Base-by-base conservation (phyloP, 2,888 invertebrate genomes). In the Smittia sp. region DNA sequence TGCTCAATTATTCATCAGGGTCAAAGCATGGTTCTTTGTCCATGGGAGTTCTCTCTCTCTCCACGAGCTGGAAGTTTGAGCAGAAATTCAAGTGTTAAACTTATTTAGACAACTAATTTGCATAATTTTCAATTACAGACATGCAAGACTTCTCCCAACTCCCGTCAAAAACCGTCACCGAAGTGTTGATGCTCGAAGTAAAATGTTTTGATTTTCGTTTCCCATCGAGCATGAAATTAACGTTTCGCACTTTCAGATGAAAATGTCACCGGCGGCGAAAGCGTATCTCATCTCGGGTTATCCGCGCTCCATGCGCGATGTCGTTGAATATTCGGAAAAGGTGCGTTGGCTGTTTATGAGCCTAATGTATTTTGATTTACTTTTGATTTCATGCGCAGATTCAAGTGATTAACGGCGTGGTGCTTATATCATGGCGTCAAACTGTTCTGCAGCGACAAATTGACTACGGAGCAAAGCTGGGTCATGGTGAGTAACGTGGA, bases 311-410 rank as follows among this genome's bases (percentile, higher is more conserved):
- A 94, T 94, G 93, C 85, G 94, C 75, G 95, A 95, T 80, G 93
- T 94, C 13, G 94, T 94, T 0, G 94, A 94, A 80, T 95, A 94
- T 80, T 90, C 93, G 0, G 93, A 94, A 80, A 94, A 94, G 89
- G 94, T 94, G 80, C 84, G 39, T 46, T n/a, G 24, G 11, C 65
- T 52, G 22, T 65, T 46, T 13, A 13, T 7, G 15, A 46, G 15
- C 2, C 4, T 6, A 6, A 32, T 9, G 32, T 6, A 32, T 46
- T 11, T 11, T 6, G 11, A 2, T 58, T 58, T 22, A 58, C 18
- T 11, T 22, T 11, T 54, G 46, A 24, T 62, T 24, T 25, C 39
- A n/a, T 18, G 20, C 11, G 22, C 83, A 95, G 94, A 92, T 95
- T 78, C 92, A 93, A 84, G 90, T 93, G 74, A 89, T 94, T 46